Evolutionary conservation across 1,140 invertebrate species (phyloP), one percentile per base, ranked within the genome.

Genomic region (Caenorhabditis latens): DNA sequence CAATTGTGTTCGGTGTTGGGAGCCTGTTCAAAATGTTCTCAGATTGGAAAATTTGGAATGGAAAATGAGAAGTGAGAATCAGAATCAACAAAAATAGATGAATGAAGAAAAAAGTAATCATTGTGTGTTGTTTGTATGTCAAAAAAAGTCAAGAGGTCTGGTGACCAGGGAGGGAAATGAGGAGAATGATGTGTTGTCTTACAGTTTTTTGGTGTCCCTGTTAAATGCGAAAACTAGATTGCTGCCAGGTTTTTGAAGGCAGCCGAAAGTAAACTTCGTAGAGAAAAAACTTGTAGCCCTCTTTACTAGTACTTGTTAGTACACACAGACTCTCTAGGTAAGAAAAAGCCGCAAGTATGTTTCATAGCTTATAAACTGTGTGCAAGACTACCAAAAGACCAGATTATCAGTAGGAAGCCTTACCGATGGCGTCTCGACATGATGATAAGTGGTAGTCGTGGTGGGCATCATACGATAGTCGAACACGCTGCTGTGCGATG

Each of bases 381-480:
- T 14, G 24, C 65, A 67, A 50, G 58, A 61, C 13, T 43, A 8
- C 16, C 75, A 2, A 11, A 48, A 55, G 7, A 57, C 50, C 6
- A 83, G 6, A 50, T 50, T 14, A 32, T 42, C 2, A 11, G 16
- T 40, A 2, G 5, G 3, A 43, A 24, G 3, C 9, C 58, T 84
- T 75, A 53, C 63, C 82, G 53, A 85, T 87, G 71, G 89, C 84
- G 32, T 21, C 32, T 57, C 16, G 40, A 71, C 58, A 85, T 65
- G 65, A 55, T 65, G 58, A 42, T 82, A n/a, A 14, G 85, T 58
- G 55, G 67, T 55, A 50, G 67, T 24, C 40, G 57, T 55, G 83
- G 85, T 46, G 13, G 87, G 58, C 82, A 58, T 87, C 83, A 88
- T 71, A 16, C 55, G 61, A 55, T 88, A 86, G 48, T 83, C 88